Evolutionary conservation across 1,140 invertebrate genomes (phyloP).

Genomic region (Magallana gigas): DNA sequence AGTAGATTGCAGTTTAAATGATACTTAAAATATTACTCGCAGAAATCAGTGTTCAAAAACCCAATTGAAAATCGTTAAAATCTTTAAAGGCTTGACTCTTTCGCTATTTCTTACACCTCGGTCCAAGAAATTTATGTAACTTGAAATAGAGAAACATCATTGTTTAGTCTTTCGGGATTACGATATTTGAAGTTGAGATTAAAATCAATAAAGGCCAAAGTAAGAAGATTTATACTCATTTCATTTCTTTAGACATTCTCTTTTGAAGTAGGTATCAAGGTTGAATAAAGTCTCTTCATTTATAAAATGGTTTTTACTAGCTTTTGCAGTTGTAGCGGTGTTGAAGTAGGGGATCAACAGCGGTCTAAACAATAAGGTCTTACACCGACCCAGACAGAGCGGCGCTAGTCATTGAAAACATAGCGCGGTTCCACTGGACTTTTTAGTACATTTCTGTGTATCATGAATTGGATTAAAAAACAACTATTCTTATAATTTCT

Average conservation of each 20-base stretch:
- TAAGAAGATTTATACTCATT: conserved; percentile 47
- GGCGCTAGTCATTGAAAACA: conserved; percentile 48
- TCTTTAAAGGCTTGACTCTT: conserved; percentile 6
- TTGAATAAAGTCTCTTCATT: conserved; percentile 49
- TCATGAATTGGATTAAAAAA: conserved; percentile 26
- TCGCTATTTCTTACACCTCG: conserved; percentile 41
- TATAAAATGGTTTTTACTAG: conserved; percentile 49
- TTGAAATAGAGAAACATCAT: conserved; percentile 28
- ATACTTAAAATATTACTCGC: conserved; percentile 16
- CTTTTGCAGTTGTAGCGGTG: conserved; percentile 53
- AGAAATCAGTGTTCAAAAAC: conserved; percentile 21
- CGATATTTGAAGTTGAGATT: conserved; percentile 54
- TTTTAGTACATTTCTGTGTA: conserved; percentile 20
- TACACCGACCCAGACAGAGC: conserved; percentile 41
- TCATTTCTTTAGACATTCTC: conserved; percentile 43
- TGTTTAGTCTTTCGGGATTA: conserved; percentile 41
- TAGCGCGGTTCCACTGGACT: not conserved
- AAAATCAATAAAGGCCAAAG: conserved; percentile 44
- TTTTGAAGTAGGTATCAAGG: conserved; percentile 47
- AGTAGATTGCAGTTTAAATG: conserved; percentile 16
- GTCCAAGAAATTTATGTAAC: conserved; percentile 45
- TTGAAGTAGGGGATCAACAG: conserved; percentile 44
- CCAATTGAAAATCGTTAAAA: conserved; percentile 29
- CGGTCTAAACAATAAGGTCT: conserved; percentile 43
- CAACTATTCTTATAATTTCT: conserved; percentile 30